Percentiles rank a stretch among this genome's conserved stretches.
Evolutionary conservation across 2,797 vertebrate genomes (phyloP).

Genomic region (Synanceia verrucosa): DNA sequence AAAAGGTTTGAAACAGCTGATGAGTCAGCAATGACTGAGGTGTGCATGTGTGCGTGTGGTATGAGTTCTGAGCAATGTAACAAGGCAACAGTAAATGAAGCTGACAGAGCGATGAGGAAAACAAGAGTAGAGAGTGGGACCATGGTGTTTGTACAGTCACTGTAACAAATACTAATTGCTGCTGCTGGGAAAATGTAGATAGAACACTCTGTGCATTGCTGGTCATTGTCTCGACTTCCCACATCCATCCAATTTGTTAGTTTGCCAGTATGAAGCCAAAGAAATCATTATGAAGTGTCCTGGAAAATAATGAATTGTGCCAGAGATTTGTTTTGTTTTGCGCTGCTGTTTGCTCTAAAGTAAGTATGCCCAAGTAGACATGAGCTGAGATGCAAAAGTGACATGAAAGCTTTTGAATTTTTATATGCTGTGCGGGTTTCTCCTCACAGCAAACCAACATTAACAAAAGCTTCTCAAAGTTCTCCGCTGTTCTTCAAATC

Average conservation of each 20-base stretch:
- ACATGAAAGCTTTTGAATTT: no score
- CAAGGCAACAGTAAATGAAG: slow-evolving; percentile 54
- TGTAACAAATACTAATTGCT: slow-evolving; percentile 7
- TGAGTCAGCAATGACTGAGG: no score
- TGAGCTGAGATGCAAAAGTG: no score
- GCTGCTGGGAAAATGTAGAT: background rate
- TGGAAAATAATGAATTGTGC: background rate
- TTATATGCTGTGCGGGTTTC: no score
- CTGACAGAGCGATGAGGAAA: slow-evolving; percentile 30
- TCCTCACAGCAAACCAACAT: no score
- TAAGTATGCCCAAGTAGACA: no score
- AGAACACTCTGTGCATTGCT: background rate
- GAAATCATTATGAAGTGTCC: background rate
- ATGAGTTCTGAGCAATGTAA: slow-evolving; percentile 66
- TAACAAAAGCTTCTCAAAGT: no score
- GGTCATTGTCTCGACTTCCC: background rate
- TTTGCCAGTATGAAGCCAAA: background rate
- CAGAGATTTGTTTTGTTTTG: no score
- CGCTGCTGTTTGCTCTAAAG: no score
- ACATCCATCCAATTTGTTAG: background rate
- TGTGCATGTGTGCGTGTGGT: slow-evolving; percentile 11
- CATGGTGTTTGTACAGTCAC: background rate
- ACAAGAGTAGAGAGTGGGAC: background rate
- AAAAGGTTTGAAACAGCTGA: no score
- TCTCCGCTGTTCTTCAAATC: no score